Evolutionary conservation across 2,113 vertebrate genomes (phyloP), one percentile per base, ranked within the genome.

Genomic region (Azemiops feae): DNA sequence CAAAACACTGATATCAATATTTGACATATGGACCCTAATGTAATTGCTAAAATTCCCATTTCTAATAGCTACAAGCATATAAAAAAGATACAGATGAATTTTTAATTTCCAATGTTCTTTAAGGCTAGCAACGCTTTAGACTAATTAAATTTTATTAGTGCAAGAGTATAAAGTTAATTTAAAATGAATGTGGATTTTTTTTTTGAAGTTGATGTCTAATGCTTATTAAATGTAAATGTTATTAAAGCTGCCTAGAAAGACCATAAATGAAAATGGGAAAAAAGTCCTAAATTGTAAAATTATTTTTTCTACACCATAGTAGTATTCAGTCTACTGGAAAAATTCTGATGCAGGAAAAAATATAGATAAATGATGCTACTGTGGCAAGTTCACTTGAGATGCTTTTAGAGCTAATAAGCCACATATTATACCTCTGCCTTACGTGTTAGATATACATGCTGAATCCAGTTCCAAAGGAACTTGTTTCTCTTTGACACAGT

Each of bases 91-190:
- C 91, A 89, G 58, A 92, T 93, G 58, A 93, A 96, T 96, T 93
- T 96, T 95, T 94, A 93, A 94, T 96, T 94, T 94, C 5, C 91
- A 95, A 90, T 89, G 88, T 85, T 95, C 93, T 95, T 93, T 91
- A 93, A 93, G 3, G 91, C 89, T 92, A 93, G 55, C 88, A 93
- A 89, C 57, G 9, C 58, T 92, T 93, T 93, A 93, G 43, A 93
- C 16, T 91, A 96, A 91, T 92, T 94, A 88, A 93, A 92, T 94
- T 95, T 95, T 93, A 94, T 95, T 94, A 92, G 54, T 64, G 10
- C 2, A n/a, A 93, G 27, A 20, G 58, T 94, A 94, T 57, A 18
- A 95, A 95, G 92, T 91, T 89, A 92, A 94, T 93, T 96, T 95
- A 57, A 95, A 95, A 95, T 9, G 0, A 94, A 89, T 92, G 60